Base-by-base conservation (phyloP, 2,888 invertebrate species). In the Chaetogeoica ovagalla region DNA sequence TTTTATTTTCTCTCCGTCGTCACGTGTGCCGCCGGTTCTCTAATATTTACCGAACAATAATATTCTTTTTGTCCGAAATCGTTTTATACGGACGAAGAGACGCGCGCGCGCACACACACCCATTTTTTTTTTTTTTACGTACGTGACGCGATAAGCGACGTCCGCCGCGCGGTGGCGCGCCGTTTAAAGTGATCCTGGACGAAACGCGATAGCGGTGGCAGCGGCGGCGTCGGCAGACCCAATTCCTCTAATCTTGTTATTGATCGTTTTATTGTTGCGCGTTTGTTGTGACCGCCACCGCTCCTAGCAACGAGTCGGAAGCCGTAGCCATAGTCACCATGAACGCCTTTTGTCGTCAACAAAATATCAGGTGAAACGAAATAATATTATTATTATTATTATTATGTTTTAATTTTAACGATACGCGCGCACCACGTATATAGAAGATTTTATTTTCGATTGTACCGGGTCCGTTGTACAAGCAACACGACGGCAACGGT, bases 321-420 rank as follows among this genome's bases (percentile, higher is more conserved):
- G 84, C 84, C 83, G 84, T 84, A 84, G 84, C 83, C 84, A 84
- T 84, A 84, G 84, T 81, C 84, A 84, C 84, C 83, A 83, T 82
- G 82, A 83, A 83, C 83, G 83, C 83, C 82, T 83, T 82, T 82
- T 79, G 81, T 82, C 83, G 82, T 82, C 83, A 83, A 83, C 83
- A 83, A 83, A 83, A 30, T 30, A 30, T 82, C 81, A 83, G 82
- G 81, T 82, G 43, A 73, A n/a, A 75, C 43, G 23, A 65, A 30
- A 73, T 43, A 39, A n/a, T n/a, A n/a, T n/a, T n/a, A n/a, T n/a
- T 39, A 11, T 48, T 48, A 48, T 30, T 30, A 30, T 2, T 30
- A 30, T 30, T 30, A 30, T 30, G 4, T n/a, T n/a, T n/a, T 30
- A 30, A 30, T 30, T 30, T 30, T 30, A 30, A 30, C 30, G 30